Evolutionary conservation across 2,888 invertebrate species (phyloP), one percentile per base, ranked within the genome.

Genomic region (Idaea biselata): DNA sequence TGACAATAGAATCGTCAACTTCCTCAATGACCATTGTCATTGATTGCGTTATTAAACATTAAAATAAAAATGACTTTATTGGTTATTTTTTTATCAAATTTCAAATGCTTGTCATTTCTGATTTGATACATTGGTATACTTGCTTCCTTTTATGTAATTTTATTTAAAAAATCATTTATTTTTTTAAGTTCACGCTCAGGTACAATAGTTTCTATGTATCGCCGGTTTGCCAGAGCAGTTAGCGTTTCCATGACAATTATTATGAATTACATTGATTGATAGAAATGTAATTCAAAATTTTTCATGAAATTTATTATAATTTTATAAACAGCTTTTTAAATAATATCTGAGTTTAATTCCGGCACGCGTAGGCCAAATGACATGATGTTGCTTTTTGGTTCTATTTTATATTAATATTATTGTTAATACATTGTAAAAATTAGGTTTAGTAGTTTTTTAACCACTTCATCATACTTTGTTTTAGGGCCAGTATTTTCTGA

Each of bases 11-110:
- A 73, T 77, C 16, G 61, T 74, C 8, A 64, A 64, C 33, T 66
- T 66, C 18, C 44, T 64, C 11, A 70, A 70, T 53, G 59, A 58
- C 53, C 74, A 76, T 60, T 69, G 67, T 44, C 74, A 75, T 33
- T 69, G 56, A 63, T 57, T 6, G 17, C 7, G 44, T 8, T 44
- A 1, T 44, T 14, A 44, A 14, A 14, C 3, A 33, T 11, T 33
- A 33, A 14, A 33, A 33, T 33, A 33, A 7, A 7, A 44, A 44
- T 14, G 14, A 6, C 8, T 11, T 44, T 4, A 44, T 44, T 44
- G 6, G 44, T 25, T 25, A 25, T 1, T 25, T 25, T 25, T 25
- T 25, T 25, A 3, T 25, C 25, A 25, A 25, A 25, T 25, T 25
- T 25, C 25, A 25, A 25, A 25, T 25, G 25, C 5, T 25, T 25